A percentile compares a stretch with the other conserved stretches of the same genome.
phyloP scores from a whole-genome alignment of 2,797 vertebrate species.

The Agapornis canus region DNA sequence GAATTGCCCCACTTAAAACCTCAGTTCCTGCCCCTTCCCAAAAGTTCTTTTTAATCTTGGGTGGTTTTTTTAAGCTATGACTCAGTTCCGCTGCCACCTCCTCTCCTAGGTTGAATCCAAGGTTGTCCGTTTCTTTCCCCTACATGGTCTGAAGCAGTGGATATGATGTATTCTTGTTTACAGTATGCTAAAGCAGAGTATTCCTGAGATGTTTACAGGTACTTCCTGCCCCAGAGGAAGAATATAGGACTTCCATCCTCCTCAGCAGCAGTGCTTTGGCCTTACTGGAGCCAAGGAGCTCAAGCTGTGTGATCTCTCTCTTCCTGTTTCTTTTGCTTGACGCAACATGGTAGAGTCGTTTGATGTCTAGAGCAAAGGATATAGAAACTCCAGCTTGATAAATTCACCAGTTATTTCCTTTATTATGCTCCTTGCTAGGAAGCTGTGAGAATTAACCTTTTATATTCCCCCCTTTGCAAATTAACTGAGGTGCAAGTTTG shows the following conservation, averaged over 20 bases:
- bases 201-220: slow-evolving; percentile 72
- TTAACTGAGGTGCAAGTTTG: not conserved
- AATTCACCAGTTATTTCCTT: slow-evolving; percentile 71
- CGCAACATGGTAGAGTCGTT: slow-evolving; percentile 61
- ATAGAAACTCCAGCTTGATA: slow-evolving; percentile 59
- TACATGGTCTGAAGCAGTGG: slow-evolving; percentile 56
- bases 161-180: slow-evolving; percentile 71
- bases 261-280: slow-evolving; percentile 58
- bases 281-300: slow-evolving; percentile 73
- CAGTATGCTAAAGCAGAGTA: slow-evolving; percentile 49
- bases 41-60: slow-evolving; percentile 38
- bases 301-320: slow-evolving; percentile 71
- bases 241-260: slow-evolving; percentile 72
- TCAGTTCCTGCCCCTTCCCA: slow-evolving; percentile 46
- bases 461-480: not conserved
- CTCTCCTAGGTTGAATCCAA: slow-evolving; percentile 43
- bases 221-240: slow-evolving; percentile 80
- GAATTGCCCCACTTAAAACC: slow-evolving; percentile 56
- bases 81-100: slow-evolving; percentile 58
- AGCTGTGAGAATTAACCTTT: not conserved
- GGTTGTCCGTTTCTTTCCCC: slow-evolving; percentile 33
- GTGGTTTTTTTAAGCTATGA: slow-evolving; percentile 53
- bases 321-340: slow-evolving; percentile 81
- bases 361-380: slow-evolving; percentile 76
- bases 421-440: slow-evolving; percentile 57